These are phyloP conservation scores for Corydoras sp. DNA, from an alignment of 2,113 vertebrate genomes.

Conservation along the genomic window DNA sequence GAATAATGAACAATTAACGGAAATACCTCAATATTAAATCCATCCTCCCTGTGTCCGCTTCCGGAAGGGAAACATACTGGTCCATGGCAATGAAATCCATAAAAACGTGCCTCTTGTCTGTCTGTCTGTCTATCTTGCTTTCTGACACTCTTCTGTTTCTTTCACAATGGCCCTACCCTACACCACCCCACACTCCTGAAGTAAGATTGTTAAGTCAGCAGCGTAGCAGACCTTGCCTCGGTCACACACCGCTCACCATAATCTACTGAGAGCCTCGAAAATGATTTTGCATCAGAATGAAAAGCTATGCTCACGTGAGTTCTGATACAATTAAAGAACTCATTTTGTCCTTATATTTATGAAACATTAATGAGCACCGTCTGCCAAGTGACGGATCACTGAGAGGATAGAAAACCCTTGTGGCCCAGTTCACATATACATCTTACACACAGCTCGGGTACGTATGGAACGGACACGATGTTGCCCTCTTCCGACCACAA, in stretches of 20 bases:
- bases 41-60: constrained; percentile 75
- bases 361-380: constrained; percentile 84
- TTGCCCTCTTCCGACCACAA: constrained; percentile 35
- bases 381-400: constrained; percentile 63
- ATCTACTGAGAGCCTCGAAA: constrained; percentile 61
- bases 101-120: constrained; percentile 46
- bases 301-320: constrained; percentile 93
- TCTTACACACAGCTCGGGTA: not conserved
- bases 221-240: constrained; percentile 74
- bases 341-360: constrained; percentile 84
- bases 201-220: constrained; percentile 84
- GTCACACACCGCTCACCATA: constrained; percentile 46
- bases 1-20: constrained; percentile 96
- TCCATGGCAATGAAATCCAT: constrained; percentile 62
- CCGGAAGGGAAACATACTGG: constrained; percentile 68
- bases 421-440: not conserved
- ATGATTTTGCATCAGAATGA: constrained; percentile 86
- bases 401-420: constrained; percentile 47
- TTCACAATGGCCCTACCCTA: constrained; percentile 73
- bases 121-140: constrained; percentile 3
- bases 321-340: constrained; percentile 93
- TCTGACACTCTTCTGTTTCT: constrained; percentile 39
- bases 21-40: constrained; percentile 99
- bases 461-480: not conserved
- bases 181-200: constrained; percentile 78